Conservation (phyloP, 1,140 invertebrate species). For the Atopsyche davidsoni region DNA sequence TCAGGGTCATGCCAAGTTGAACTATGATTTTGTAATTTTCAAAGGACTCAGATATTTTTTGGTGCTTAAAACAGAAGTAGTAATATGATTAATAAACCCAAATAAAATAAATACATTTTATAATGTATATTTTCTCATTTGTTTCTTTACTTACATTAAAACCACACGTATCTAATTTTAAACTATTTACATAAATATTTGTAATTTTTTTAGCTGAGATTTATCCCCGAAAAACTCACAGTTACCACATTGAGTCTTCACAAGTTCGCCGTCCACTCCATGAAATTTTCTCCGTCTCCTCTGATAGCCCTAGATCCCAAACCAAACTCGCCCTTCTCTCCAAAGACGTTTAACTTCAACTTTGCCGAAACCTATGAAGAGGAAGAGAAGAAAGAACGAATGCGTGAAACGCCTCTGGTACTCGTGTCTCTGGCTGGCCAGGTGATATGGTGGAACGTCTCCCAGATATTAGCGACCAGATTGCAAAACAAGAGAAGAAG, state of each 20-base stretch:
- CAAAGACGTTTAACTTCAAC: background rate
- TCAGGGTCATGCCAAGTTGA: no score
- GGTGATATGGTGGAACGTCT: constrained; percentile 24
- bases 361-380: background rate
- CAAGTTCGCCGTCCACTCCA: constrained; percentile 9
- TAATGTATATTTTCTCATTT: no score
- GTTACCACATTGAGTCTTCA: constrained; percentile 15
- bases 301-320: background rate
- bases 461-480: constrained; percentile 8
- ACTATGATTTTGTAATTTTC: no score
- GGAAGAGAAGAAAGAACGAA: background rate
- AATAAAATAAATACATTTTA: no score
- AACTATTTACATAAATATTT: constrained; percentile 7
- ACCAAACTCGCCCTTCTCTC: constrained; percentile 1
- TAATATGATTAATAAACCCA: no score
- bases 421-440: constrained; percentile 26
- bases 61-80: no score
- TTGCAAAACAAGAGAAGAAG: constrained; percentile 1
- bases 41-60: no score
- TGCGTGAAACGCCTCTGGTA: constrained; percentile 10
- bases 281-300: constrained; percentile 25
- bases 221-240: constrained; percentile 10
- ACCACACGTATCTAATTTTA: background rate
- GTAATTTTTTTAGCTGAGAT: constrained; percentile 18
- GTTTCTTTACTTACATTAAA: no score